Evolutionary conservation across 2,797 vertebrate genomes (phyloP).

Genomic region (Rhinoraja longicauda): DNA sequence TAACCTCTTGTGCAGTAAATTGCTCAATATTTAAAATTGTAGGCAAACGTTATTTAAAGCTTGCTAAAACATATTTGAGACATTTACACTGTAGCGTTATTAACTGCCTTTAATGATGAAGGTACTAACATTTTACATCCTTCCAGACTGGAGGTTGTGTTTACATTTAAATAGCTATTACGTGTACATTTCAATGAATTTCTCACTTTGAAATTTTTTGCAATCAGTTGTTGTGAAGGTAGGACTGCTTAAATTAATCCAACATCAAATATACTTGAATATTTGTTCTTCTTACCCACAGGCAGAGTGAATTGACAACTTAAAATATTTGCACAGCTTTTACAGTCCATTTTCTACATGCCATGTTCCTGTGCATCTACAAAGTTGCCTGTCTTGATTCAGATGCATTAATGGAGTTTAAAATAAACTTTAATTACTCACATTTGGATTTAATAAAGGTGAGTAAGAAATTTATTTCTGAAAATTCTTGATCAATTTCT

Average conservation of each 20-base stretch:
- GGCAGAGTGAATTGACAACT: too few species aligned
- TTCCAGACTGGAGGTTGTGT: background rate
- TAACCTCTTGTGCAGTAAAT: slow-evolving; percentile 30
- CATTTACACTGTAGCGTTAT: slow-evolving; percentile 35
- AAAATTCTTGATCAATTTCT: background rate
- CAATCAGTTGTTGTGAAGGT: slow-evolving; percentile 15
- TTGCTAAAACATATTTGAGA: slow-evolving; percentile 24
- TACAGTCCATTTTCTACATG: slow-evolving; percentile 11
- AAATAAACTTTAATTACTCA: background rate
- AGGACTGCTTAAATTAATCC: background rate
- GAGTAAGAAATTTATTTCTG: background rate
- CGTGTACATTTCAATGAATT: background rate
- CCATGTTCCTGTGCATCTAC: background rate
- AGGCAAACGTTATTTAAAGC: slow-evolving; percentile 17
- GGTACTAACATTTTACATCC: background rate
- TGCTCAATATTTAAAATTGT: slow-evolving; percentile 33
- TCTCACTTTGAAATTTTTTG: background rate
- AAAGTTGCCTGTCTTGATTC: background rate
- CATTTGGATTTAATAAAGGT: background rate
- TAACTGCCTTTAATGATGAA: slow-evolving; percentile 18
- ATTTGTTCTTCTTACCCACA: too few species aligned
- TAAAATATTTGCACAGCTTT: slow-evolving; percentile 37
- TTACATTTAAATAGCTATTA: background rate
- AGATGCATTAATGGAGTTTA: slow-evolving; percentile 29
- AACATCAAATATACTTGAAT: background rate